These are phyloP conservation scores for Phasianus colchicus DNA, from an alignment of 2,113 vertebrate genomes.

Conservation along the genomic window DNA sequence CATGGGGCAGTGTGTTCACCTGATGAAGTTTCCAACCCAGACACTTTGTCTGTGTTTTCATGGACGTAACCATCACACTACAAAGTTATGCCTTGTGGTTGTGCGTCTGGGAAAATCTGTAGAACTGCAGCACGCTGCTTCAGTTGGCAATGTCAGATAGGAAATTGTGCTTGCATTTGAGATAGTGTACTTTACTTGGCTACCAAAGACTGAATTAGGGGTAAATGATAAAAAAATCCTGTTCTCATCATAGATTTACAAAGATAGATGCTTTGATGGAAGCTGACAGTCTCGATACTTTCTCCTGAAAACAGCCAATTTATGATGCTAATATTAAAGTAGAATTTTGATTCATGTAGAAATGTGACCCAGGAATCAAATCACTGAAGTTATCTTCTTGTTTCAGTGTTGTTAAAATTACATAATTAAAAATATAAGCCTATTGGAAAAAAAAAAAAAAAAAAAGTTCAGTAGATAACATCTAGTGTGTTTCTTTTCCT, in stretches of 20 bases:
- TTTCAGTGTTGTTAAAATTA: neutral
- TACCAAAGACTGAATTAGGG: neutral
- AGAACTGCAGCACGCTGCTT: neutral
- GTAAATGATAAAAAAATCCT: neutral
- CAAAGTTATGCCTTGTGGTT: neutral
- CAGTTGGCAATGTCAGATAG: neutral
- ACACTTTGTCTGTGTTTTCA: neutral
- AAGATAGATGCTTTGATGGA: neutral
- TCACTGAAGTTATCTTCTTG: neutral
- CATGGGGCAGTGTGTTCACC: neutral
- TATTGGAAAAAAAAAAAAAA: neutral
- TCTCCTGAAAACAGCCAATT: neutral
- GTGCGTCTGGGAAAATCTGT: neutral
- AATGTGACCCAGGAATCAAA: neutral
- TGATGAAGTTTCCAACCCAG: constrained; percentile 13
- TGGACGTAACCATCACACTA: neutral
- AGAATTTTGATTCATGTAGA: neutral
- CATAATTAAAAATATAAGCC: neutral
- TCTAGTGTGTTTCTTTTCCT: neutral
- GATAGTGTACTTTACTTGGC: neutral
- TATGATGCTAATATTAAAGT: neutral
- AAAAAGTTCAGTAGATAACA: neutral
- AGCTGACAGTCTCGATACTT: neutral
- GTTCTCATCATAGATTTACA: neutral
- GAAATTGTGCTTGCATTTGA: neutral